phyloP scores from a whole-genome alignment of 1,140 invertebrate species.

The Heliconius congener region DNA sequence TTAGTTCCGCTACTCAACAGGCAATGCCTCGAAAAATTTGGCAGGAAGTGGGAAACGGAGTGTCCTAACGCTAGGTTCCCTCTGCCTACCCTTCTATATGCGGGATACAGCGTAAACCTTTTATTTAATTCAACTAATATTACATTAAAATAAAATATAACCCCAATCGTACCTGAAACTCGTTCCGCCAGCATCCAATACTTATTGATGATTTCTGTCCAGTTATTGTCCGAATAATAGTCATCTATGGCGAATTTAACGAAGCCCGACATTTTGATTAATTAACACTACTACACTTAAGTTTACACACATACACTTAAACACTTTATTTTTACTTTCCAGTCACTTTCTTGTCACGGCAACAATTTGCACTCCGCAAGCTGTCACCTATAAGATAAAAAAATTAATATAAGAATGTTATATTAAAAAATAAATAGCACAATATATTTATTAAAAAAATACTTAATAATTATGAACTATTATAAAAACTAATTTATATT shows the following conservation, averaged over 20 bases:
- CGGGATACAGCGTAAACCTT: too few species aligned
- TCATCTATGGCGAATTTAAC: slow-evolving; percentile 81
- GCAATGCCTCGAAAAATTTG: too few species aligned
- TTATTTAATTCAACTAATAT: not conserved
- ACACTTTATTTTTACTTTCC: slow-evolving; percentile 46
- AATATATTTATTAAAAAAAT: not conserved
- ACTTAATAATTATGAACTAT: not conserved
- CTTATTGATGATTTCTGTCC: slow-evolving; percentile 80
- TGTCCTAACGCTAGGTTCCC: too few species aligned
- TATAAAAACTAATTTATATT: not conserved
- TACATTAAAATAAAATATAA: not conserved
- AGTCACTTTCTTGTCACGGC: slow-evolving; percentile 49
- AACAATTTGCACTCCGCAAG: slow-evolving; percentile 71
- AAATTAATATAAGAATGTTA: slow-evolving; percentile 14
- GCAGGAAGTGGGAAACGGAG: too few species aligned
- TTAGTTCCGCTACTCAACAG: too few species aligned
- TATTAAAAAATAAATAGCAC: not conserved
- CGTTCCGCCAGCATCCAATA: slow-evolving; percentile 80
- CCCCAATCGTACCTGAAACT: slow-evolving; percentile 68
- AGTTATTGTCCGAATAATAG: slow-evolving; percentile 79
- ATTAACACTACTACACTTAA: slow-evolving; percentile 53
- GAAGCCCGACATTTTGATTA: slow-evolving; percentile 77
- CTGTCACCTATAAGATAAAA: slow-evolving; percentile 68
- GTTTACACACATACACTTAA: slow-evolving; percentile 41
- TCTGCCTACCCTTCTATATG: too few species aligned